These are phyloP conservation scores for Marmota flaviventris DNA, from an alignment of 2,113 vertebrate genomes.

Conservation along the genomic window DNA sequence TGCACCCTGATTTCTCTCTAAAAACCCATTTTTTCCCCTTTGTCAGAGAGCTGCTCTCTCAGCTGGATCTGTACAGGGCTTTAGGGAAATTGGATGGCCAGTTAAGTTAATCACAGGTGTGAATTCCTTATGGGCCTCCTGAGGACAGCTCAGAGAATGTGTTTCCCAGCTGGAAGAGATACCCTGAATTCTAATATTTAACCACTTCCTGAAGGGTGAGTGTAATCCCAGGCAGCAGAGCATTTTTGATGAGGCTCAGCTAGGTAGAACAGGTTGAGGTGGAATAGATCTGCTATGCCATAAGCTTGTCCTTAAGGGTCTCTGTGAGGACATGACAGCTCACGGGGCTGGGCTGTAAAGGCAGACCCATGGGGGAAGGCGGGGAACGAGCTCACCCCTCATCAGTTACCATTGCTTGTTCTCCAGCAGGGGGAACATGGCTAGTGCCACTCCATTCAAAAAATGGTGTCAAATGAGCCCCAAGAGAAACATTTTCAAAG, in stretches of 20 bases:
- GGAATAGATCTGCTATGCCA: neutral
- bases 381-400: neutral
- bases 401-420: neutral
- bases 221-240: neutral
- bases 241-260: constrained; percentile 42
- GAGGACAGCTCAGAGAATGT: constrained; percentile 18
- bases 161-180: constrained; percentile 36
- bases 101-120: constrained; percentile 60
- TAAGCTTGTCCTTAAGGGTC: neutral
- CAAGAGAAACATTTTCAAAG: constrained; percentile 57
- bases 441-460: neutral
- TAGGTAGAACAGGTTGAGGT: neutral
- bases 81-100: constrained; percentile 7
- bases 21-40: constrained; percentile 49
- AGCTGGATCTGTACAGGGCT: neutral
- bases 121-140: constrained; percentile 64
- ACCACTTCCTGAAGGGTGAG: constrained; percentile 39
- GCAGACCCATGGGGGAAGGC: neutral
- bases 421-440: neutral
- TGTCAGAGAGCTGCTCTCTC: constrained; percentile 62
- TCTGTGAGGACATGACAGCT: neutral
- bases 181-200: neutral
- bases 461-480: constrained; percentile 38
- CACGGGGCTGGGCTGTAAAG: accelerated
- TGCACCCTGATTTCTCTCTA: constrained; percentile 54